These are phyloP conservation scores for Megalopta genalis DNA, from an alignment of 1,140 invertebrate species.

Conservation along the genomic window DNA sequence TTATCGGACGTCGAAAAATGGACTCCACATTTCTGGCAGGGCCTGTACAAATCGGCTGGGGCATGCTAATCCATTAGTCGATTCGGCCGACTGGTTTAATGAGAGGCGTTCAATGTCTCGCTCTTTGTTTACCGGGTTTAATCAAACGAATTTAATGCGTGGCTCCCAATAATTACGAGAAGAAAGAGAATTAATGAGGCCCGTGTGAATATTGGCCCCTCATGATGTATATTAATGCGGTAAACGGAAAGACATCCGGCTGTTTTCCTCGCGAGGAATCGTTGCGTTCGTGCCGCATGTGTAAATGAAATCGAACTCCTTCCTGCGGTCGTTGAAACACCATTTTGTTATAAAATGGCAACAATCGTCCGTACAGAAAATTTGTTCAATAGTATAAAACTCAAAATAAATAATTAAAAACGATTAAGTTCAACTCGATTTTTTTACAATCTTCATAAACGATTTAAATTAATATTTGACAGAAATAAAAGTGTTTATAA, in stretches of 20 bases:
- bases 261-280: not conserved
- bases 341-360: no score
- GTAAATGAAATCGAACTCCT: not conserved
- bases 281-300: not conserved
- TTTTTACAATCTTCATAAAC: no score
- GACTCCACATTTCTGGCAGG: no score
- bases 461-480: no score
- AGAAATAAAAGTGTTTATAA: no score
- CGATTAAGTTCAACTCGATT: no score
- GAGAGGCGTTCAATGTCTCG: not conserved
- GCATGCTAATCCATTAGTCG: not conserved
- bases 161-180: conserved; percentile 2
- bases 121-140: not conserved
- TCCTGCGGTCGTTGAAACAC: no score
- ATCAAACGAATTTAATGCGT: not conserved
- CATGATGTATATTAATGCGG: conserved; percentile 25
- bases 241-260: conserved; percentile 19
- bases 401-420: no score
- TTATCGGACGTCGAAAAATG: no score
- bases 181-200: conserved; percentile 11
- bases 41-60: no score
- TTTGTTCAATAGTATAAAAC: no score
- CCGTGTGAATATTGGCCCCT: conserved; percentile 9
- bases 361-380: no score
- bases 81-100: not conserved